phyloP scores from a whole-genome alignment of 2,888 invertebrate genomes.

The Machimus atricapillus region DNA sequence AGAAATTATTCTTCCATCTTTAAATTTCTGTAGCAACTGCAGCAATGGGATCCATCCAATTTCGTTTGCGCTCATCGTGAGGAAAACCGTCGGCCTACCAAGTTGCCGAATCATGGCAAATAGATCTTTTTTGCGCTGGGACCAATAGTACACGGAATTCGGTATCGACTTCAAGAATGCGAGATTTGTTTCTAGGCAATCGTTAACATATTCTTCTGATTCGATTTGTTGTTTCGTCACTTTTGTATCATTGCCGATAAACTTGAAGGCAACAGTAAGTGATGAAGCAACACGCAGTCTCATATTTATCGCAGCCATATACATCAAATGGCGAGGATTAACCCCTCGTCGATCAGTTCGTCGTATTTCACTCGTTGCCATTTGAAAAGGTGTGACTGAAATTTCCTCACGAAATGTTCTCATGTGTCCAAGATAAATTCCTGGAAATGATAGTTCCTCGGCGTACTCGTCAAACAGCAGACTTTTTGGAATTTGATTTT shows the following conservation, averaged over 20 bases:
- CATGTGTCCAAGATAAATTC: conserved; percentile 48
- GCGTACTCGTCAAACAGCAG: conserved; percentile 54
- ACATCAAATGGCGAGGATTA: conserved; percentile 38
- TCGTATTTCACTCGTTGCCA: conserved; percentile 58
- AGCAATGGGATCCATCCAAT: conserved; percentile 55
- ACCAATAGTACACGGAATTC: conserved; percentile 52
- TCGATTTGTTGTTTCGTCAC: conserved; percentile 48
- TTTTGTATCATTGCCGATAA: conserved; percentile 29
- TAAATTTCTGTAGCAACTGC: conserved; percentile 53
- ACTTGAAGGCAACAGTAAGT: conserved; percentile 47
- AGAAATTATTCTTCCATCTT: conserved; percentile 8
- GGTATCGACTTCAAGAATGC: background rate
- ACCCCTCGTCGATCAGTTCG: conserved; percentile 53
- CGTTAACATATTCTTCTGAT: conserved; percentile 24
- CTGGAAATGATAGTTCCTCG: conserved; percentile 58
- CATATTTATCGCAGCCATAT: conserved; percentile 41
- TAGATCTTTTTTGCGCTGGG: conserved; percentile 55
- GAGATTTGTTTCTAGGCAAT: conserved; percentile 8
- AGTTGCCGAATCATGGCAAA: conserved; percentile 60
- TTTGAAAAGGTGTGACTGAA: conserved; percentile 54
- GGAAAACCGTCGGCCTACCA: conserved; percentile 56
- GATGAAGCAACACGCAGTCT: conserved; percentile 46
- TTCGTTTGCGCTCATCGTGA: conserved; percentile 61
- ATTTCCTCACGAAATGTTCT: background rate
- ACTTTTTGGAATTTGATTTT: conserved; percentile 40